Base-by-base conservation (phyloP, 1,140 invertebrate species). In the Drosophila takahashii region DNA sequence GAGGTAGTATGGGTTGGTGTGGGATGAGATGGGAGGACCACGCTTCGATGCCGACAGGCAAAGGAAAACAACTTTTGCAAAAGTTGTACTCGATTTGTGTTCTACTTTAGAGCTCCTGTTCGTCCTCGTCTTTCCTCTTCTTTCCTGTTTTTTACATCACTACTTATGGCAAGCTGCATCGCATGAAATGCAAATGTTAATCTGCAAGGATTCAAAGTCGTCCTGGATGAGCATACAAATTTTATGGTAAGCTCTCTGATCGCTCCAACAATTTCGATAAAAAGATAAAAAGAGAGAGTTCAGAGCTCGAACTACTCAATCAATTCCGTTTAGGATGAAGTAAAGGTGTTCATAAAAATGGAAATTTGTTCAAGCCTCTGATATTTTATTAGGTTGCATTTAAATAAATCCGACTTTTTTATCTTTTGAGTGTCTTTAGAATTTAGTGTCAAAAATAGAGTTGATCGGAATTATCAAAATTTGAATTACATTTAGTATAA, bases 31-130 rank as follows among this genome's bases (percentile, higher is more conserved):
- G 39, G 27, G 34, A 18, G 11, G 16, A 42, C 22, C 34, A 64
- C 50, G 71, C 58, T 75, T 54, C 64, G 71, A 71, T 81, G 78
- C 58, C 64, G 54, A 64, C 42, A 52, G 36, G 53, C 58, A 64
- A 80, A 80, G 52, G 71, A 75, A 75, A 75, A 75, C 71, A 75
- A 75, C 32, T 75, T 75, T 75, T 42, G 72, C 72, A 56, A 75
- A 75, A 75, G 52, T 75, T 75, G 60, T 65, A 75, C 72, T 74
- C 57, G 71, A 74, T 71, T 74, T 72, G 51, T 54, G 64, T 32
- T 54, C 41, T 48, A 73, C 36, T 75, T 57, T 54, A 41, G 44
- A 26, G 44, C 36, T 53, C 41, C 37, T 18, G 53, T 42, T 44
- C 47, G 18, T 52, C 15, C 37, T 32, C 7, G 0, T 32, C 8